Evolutionary conservation across 2,113 vertebrate genomes (phyloP), one percentile per base, ranked within the genome.

Genomic region (Dendrocopos noguchii): DNA sequence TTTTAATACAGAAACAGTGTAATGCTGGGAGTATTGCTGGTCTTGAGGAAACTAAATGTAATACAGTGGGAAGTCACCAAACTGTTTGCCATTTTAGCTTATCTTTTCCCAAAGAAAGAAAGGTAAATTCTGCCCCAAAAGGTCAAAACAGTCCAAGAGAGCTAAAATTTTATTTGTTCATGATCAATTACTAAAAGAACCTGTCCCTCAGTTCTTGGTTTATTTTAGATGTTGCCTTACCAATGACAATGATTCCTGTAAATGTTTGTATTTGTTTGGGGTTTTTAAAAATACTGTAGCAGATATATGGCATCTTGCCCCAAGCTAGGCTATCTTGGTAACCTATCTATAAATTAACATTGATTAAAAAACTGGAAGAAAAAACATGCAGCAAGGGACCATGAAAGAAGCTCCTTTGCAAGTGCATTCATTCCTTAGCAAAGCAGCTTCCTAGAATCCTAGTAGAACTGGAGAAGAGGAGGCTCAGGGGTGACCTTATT

Each of bases 41-140:
- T 81, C 88, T 89, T n/a, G 56, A 90, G 57, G 87, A 93, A 73
- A 53, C 42, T 86, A 21, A 55, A 92, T 87, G 68, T 82, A 87
- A 91, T 91, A 76, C 19, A 70, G 44, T 34, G 52, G 57, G 79
- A 80, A 88, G n/a, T 83, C 42, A 57, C 29, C 15, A 42, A 75
- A 94, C 39, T n/a, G 4, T 71, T 73, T 80, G 61, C 64, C 31
- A 44, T 75, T 90, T 93, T 65, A 93, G n/a, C 19, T 86, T 88
- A 75, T 24, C n/a, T 92, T 89, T 86, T 83, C 34, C 76, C 53
- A 73, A 80, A 80, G 12, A n/a, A 46, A 5, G 5, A 73, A 84
- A 87, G 29, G 73, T 63, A 29, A 13, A 50, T 67, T 85, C 88
- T 80, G 7, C 22, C 42, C 33, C 50, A 3, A 36, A 70, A 77